Base-by-base conservation (phyloP, 1,140 invertebrate genomes). In the Drosophila nannoptera region DNA sequence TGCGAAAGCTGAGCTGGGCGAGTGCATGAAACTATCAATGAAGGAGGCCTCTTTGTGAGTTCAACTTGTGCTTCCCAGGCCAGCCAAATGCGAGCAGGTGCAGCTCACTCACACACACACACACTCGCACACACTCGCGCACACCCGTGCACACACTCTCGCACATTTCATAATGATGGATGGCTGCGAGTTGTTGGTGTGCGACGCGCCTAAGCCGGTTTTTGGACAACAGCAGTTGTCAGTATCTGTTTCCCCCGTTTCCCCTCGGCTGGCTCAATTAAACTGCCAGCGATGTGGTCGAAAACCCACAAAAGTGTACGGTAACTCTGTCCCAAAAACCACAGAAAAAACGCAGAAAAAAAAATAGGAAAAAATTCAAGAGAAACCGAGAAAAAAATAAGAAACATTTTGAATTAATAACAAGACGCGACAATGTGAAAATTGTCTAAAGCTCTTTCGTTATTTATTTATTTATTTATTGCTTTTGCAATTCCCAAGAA, bases 41-140 rank as follows among this genome's bases (percentile, higher is more conserved):
- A 83, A 83, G 80, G 73, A 82, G 75, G 35, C 42, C 36, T 31
- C 46, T 60, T 22, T 50, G 12, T 35, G 12, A 12, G 48, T 35
- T 36, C 0, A 40, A 33, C 32, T 14, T 43, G 32, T 45, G 56
- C 67, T 53, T 52, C 59, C 49, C 74, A 67, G 61, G 63, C 75
- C 70, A 60, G 63, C 81, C 67, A 86, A 84, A 84, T 77, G 81
- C 81, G 81, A 84, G 81, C 81, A 84, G 81, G 81, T 84, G 81
- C 81, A 84, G 33, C 66, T 53, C 50, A 60, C 38, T 49, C 53
- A 56, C 73, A 55, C 12, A 43, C 50, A 60, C 50, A 52, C 66
- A 63, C 61, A 69, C 67, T n/a, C n/a, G n/a, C n/a, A n/a, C n/a
- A n/a, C n/a, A n/a, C n/a, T n/a, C n/a, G n/a, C n/a, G n/a, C n/a